A percentile compares a stretch with the other conserved stretches of the same genome.
Evolutionary conservation across 2,888 invertebrate species (phyloP).

Genomic region (Labia minor): DNA sequence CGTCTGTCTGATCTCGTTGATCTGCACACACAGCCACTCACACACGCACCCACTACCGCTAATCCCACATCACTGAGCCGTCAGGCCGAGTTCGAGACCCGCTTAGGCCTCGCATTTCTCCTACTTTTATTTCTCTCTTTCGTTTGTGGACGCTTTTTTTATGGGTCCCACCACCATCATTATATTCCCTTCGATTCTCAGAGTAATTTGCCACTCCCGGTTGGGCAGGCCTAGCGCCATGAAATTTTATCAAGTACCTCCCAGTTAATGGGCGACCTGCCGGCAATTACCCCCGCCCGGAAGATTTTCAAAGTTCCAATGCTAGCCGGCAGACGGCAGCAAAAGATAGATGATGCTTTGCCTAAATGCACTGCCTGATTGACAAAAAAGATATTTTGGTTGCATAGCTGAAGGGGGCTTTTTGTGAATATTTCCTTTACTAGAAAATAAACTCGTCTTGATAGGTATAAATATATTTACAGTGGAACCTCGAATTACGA

Average conservation of each 20-base stretch:
- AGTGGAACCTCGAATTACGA: no score
- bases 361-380: no score
- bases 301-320: neutral
- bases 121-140: neutral
- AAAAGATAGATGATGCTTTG: no score
- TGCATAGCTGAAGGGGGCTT: no score
- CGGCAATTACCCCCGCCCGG: neutral
- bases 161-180: neutral
- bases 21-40: neutral
- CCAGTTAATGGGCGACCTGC: slow-evolving; percentile 13
- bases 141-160: neutral
- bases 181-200: neutral
- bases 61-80: neutral
- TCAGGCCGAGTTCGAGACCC: neutral
- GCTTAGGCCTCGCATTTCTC: neutral
- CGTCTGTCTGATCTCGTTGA: neutral
- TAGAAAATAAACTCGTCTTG: no score
- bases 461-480: no score
- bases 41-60: neutral
- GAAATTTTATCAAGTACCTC: slow-evolving; percentile 13
- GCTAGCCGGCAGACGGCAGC: neutral
- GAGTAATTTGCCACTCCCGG: slow-evolving; percentile 13
- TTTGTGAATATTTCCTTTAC: no score
- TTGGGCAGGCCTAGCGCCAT: slow-evolving; percentile 8
- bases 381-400: no score